These are phyloP conservation scores for Drosophila trapezifrons DNA, from an alignment of 1,140 invertebrate species.

Conservation along the genomic window DNA sequence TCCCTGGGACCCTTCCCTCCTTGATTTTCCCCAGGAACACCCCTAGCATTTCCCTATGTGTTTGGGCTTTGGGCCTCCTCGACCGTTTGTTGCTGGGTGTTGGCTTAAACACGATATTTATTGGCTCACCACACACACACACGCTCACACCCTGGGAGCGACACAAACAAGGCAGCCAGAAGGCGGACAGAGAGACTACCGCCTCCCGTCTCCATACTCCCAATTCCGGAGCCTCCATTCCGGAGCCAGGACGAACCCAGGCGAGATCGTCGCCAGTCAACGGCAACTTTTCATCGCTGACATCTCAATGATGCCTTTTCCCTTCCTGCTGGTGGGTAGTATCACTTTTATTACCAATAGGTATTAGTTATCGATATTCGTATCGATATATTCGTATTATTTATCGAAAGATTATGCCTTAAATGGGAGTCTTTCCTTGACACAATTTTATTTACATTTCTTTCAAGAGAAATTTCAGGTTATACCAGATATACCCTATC, in stretches of 20 bases:
- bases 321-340: not conserved
- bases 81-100: constrained; percentile 68
- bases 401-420: too few relatives aligned
- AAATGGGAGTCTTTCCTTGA: too few relatives aligned
- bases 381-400: too few relatives aligned
- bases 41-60: constrained; percentile 1
- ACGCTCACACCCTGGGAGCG: not conserved
- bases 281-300: constrained; percentile 76
- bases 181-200: not conserved
- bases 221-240: constrained; percentile 1
- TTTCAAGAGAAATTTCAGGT: not conserved
- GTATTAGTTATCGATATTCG: too few relatives aligned
- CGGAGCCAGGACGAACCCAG: constrained; percentile 9
- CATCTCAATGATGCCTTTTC: constrained; percentile 65
- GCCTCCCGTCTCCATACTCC: too few relatives aligned
- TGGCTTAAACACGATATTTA: constrained; percentile 81
- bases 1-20: too few relatives aligned
- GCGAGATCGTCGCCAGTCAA: constrained; percentile 40
- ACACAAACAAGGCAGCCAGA: constrained; percentile 15
- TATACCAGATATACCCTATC: not conserved
- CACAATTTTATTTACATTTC: not conserved
- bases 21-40: not conserved
- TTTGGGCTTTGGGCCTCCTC: constrained; percentile 39
- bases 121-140: constrained; percentile 65
- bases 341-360: too few relatives aligned